Evolutionary conservation across 2,797 vertebrate genomes (phyloP), one percentile per base, ranked within the genome.

Genomic region (Limnodromus scolopaceus): DNA sequence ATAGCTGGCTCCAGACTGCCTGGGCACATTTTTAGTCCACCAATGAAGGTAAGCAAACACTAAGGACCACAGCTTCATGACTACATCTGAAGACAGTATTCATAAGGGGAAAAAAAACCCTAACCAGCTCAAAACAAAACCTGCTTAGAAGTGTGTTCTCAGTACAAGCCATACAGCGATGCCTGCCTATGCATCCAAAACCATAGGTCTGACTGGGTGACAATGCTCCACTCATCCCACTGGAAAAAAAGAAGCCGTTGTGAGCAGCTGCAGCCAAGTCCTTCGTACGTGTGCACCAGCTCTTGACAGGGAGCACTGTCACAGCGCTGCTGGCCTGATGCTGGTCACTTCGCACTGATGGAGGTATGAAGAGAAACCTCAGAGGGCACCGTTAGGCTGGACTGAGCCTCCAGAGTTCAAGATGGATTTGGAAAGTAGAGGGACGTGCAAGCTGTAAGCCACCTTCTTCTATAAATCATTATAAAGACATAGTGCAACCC

Each of bases 131-230:
- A 75, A 91, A 93, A 48, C 16, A 84, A 75, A 82, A 58, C 9
- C 23, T 1, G 8, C 49, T 76, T 77, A 54, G 18, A 87, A 83
- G 68, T 22, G 12, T 68, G 32, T 65, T 83, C 22, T 77, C 38
- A 24, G 58, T 24, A 25, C 11, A 83, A 55, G 8, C 41, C 41
- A 24, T 20, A n/a, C 6, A 41, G 51, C 0, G 0, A 65, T 34
- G 25, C 7, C 27, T 45, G 20, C 23, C 43, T n/a, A 6, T 10
- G 70, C 45, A 48, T 25, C 23, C n/a, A 70, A 74, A 93, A 18
- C 39, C 20, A 17, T 6, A 57, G 54, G 30, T 69, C 32, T 86
- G 79, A 49, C 38, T 75, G n/a, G 46, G 24, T 68, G 71, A 79
- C 48, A 87, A 36, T 2, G 54, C n/a, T 55, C 15, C 28, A 57